Evolutionary conservation across 2,888 invertebrate species (phyloP).

Genomic region (Ochlodes sylvanus): DNA sequence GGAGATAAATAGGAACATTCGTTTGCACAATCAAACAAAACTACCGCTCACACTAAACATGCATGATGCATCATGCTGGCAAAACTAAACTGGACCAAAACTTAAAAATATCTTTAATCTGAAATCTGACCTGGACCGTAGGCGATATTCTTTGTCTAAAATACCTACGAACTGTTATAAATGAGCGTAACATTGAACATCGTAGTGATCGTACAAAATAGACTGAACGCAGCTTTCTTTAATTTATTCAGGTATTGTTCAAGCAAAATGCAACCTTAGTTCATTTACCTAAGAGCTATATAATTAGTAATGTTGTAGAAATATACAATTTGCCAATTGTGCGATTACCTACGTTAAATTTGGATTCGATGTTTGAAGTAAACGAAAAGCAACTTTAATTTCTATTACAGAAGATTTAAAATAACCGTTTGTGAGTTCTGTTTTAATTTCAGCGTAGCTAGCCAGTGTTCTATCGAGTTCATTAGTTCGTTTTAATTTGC

Average conservation of each 20-base stretch:
- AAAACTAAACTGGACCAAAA: no score
- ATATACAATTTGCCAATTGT: neutral
- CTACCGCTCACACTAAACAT: no score
- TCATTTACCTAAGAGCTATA: neutral
- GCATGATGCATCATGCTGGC: no score
- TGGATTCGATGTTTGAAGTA: neutral
- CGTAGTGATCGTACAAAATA: neutral
- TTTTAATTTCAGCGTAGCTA: constrained; percentile 24
- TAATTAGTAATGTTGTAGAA: neutral
- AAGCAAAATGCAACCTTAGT: neutral
- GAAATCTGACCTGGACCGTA: no score
- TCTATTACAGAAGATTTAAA: neutral
- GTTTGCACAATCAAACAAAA: no score
- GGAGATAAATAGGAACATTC: no score
- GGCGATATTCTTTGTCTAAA: no score
- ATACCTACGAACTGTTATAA: no score
- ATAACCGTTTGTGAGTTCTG: neutral
- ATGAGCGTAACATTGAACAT: no score
- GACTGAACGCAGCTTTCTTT: constrained; percentile 1
- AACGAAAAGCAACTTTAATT: constrained; percentile 15
- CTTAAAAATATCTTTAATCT: no score
- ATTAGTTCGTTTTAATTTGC: constrained; percentile 34
- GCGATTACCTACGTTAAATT: constrained; percentile 4
- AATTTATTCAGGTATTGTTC: constrained; percentile 2
- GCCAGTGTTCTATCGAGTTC: constrained; percentile 11